Conservation (phyloP, 2,797 vertebrate species). For the Anabacerthia variegaticeps region DNA sequence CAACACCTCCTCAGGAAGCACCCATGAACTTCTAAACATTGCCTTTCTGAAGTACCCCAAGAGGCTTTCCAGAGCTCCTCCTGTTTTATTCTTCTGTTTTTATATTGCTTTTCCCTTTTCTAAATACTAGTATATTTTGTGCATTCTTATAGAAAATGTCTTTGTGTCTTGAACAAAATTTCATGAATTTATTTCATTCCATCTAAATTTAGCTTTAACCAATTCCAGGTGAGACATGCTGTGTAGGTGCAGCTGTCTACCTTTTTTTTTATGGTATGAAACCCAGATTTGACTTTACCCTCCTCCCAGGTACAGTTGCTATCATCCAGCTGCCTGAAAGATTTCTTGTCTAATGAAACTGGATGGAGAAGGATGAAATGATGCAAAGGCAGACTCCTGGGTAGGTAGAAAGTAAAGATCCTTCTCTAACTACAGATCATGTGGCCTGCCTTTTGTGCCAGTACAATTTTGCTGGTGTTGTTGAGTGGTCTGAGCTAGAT, state of each 20-base stretch:
- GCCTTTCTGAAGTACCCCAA: not conserved
- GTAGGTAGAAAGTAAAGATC: not conserved
- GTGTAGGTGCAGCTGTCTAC: not conserved
- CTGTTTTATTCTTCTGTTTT: not conserved
- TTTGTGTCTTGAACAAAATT: not conserved
- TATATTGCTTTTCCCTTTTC: not conserved
- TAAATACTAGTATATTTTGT: not conserved
- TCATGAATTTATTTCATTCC: not conserved
- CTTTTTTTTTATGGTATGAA: not conserved
- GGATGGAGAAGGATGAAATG: not conserved
- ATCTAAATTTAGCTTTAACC: not conserved
- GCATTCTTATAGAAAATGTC: not conserved
- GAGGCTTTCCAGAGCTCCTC: not conserved
- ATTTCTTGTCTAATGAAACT: not conserved
- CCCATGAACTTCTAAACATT: not conserved
- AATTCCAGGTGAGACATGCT: not conserved
- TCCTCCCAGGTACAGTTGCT: not conserved
- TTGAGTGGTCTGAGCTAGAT: not conserved
- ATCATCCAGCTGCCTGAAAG: not conserved
- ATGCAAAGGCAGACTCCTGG: not conserved
- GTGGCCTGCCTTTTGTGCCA: not conserved
- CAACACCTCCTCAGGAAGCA: not conserved
- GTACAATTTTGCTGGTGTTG: not conserved
- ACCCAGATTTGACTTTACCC: not conserved
- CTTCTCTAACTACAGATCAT: not conserved